phyloP scores from a whole-genome alignment of 2,797 vertebrate species.

The Peromyscus attwateri region DNA sequence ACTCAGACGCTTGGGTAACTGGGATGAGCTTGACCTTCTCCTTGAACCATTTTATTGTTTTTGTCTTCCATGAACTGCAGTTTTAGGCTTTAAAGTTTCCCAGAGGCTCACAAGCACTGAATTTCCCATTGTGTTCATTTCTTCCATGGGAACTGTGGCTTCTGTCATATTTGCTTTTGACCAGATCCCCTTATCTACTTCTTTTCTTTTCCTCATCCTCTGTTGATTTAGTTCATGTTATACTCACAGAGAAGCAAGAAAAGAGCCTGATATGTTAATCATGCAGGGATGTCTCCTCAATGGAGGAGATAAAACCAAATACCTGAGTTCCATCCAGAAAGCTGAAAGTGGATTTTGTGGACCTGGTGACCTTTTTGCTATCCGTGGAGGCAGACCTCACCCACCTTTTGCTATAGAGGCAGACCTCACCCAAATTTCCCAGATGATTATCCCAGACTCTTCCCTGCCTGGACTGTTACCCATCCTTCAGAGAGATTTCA shows the following conservation, averaged over 20 bases:
- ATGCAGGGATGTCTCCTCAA: not conserved
- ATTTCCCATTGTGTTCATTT: not conserved
- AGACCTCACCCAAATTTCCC: not conserved
- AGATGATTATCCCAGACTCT: not conserved
- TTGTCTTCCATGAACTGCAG: not conserved
- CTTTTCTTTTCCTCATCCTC: not conserved
- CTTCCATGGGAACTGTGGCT: not conserved
- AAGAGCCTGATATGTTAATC: not conserved
- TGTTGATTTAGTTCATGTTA: not conserved
- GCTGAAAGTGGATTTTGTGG: not conserved
- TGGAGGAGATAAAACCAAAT: not conserved
- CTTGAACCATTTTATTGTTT: not conserved
- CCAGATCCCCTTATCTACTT: not conserved
- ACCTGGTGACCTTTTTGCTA: not conserved
- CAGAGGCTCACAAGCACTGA: not conserved
- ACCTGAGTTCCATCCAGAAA: not conserved
- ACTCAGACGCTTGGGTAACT: not conserved
- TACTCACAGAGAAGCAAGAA: not conserved
- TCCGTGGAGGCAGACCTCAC: not conserved
- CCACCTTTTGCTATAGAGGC: not conserved
- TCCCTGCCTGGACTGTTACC: not conserved
- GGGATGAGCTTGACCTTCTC: not conserved
- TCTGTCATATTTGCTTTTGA: not conserved
- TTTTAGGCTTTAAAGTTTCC: not conserved
- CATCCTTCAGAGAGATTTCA: not conserved